A percentile compares a stretch with the other conserved stretches of the same genome.
Evolutionary conservation across 2,888 invertebrate species (phyloP).

Genomic region (Liodrosophila aerea): DNA sequence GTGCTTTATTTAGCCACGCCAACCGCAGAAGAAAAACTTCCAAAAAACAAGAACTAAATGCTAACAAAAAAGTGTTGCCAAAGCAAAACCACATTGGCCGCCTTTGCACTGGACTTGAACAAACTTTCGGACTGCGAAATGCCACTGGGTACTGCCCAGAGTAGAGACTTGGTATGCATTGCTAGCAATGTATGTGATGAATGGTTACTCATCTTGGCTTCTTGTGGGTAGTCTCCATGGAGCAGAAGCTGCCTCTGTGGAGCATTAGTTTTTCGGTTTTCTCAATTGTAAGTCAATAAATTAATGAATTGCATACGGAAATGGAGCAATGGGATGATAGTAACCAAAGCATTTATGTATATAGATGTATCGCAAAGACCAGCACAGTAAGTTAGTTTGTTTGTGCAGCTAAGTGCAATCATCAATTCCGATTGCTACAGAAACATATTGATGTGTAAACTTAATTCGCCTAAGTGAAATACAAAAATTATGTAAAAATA

Average conservation of each 20-base stretch:
- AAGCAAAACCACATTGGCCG: conserved; percentile 23
- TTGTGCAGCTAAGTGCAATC: conserved; percentile 16
- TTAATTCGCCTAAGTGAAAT: conserved; percentile 12
- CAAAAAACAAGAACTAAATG: conserved; percentile 13
- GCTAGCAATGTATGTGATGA: conserved; percentile 39
- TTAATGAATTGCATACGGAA: conserved; percentile 57
- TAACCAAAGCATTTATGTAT: not conserved
- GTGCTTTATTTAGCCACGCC: conserved; percentile 34
- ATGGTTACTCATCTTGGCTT: conserved; percentile 49
- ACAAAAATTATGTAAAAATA: not conserved
- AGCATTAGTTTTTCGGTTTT: conserved; percentile 38
- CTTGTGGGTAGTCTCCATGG: conserved; percentile 3
- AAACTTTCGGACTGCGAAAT: not conserved
- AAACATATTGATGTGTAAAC: not conserved
- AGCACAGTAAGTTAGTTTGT: not conserved
- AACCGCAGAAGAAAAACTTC: conserved; percentile 38
- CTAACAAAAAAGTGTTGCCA: conserved; percentile 20
- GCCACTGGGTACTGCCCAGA: not conserved
- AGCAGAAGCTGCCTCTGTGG: conserved; percentile 18
- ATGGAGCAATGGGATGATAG: not conserved
- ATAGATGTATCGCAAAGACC: not conserved
- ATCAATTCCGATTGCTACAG: conserved; percentile 10
- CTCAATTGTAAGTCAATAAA: conserved; percentile 67
- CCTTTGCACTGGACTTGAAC: conserved; percentile 11
- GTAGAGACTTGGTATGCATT: not conserved